phyloP scores from a whole-genome alignment of 2,797 vertebrate genomes.

The Aldrovandia affinis region DNA sequence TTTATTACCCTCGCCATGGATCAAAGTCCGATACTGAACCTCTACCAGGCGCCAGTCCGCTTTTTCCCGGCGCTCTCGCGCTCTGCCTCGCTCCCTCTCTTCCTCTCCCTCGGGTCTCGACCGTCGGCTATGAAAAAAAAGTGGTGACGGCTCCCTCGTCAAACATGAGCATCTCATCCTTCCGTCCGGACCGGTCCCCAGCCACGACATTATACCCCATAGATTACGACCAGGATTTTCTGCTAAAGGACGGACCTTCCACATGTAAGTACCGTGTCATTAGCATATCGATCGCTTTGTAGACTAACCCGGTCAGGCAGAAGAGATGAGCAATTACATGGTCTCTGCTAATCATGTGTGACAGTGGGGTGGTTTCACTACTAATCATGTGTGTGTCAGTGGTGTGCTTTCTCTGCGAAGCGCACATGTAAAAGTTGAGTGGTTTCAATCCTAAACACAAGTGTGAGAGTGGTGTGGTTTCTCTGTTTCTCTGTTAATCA shows the following conservation, averaged over 20 bases:
- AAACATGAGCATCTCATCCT: slow-evolving; percentile 65
- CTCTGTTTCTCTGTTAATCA: too few species aligned
- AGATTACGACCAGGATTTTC: slow-evolving; percentile 47
- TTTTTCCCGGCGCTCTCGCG: slow-evolving; percentile 19
- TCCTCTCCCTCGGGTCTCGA: slow-evolving; percentile 46
- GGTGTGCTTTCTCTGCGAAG: background rate
- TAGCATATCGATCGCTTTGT: background rate
- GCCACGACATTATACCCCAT: slow-evolving; percentile 41
- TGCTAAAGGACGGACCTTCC: slow-evolving; percentile 59
- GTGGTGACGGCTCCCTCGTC: slow-evolving; percentile 45
- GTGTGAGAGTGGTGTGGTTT: background rate
- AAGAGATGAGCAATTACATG: too few species aligned
- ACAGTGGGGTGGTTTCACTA: background rate
- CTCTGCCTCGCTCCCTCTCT: slow-evolving; percentile 51
- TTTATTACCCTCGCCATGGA: slow-evolving; percentile 72
- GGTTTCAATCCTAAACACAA: background rate
- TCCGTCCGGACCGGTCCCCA: slow-evolving; percentile 50
- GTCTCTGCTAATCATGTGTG: background rate
- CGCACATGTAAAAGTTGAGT: background rate
- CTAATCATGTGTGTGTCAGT: background rate
- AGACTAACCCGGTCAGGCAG: too few species aligned
- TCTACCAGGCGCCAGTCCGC: slow-evolving; percentile 63
- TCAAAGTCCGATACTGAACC: slow-evolving; percentile 72
- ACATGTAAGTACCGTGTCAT: slow-evolving; percentile 68
- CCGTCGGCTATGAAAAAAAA: slow-evolving; percentile 55